A percentile compares a stretch with the other conserved stretches of the same genome.
Evolutionary conservation across 2,113 vertebrate genomes (phyloP).

Genomic region (Cyanoderma ruficeps): DNA sequence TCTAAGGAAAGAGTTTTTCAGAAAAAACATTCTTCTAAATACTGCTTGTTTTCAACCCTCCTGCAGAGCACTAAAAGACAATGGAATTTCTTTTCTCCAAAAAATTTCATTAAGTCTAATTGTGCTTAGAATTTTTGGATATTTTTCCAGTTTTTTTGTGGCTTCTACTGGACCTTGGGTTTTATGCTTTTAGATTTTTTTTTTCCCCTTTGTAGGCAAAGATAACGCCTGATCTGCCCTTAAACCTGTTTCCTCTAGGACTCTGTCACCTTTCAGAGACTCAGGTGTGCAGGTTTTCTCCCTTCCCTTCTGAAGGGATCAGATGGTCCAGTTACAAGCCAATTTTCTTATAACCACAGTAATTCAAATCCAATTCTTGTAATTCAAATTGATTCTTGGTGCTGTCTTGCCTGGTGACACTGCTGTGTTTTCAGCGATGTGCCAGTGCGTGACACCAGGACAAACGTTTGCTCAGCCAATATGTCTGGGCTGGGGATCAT

Average conservation of each 20-base stretch:
- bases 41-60: background rate
- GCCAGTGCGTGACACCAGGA: background rate
- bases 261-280: background rate
- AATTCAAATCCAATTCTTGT: background rate
- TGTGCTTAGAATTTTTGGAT: background rate
- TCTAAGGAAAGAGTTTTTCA: background rate
- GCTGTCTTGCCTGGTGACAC: background rate
- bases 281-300: background rate
- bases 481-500: background rate
- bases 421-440: fast-evolving
- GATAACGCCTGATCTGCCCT: background rate
- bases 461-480: background rate
- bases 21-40: background rate
- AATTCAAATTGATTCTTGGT: background rate
- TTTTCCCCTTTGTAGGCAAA: background rate
- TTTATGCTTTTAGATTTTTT: background rate
- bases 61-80: background rate
- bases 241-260: background rate
- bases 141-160: background rate
- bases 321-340: background rate
- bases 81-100: background rate
- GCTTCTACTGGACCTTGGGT: background rate
- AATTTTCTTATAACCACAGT: background rate
- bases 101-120: background rate
- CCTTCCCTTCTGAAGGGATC: background rate